Base-by-base conservation (phyloP, 2,797 vertebrate genomes). In the Brotula barbata region DNA sequence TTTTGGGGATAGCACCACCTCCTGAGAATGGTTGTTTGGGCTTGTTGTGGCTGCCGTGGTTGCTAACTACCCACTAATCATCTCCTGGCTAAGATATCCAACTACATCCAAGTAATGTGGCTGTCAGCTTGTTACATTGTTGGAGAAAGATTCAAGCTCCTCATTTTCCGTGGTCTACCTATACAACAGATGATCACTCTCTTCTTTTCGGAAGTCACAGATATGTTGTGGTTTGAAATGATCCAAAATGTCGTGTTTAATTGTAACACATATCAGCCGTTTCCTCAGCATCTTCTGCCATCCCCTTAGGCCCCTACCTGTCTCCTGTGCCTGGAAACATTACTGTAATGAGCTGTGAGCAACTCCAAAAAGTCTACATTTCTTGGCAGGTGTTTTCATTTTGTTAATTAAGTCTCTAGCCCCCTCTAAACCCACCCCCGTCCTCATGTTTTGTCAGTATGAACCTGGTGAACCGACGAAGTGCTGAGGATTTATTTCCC, bases 1-100 rank as follows among this genome's bases (percentile, higher is more conserved):
- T 80, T 82, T 39, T 79, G 52, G 63, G 80, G 53, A 62, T 71
- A 53, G 69, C 59, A 46, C 81, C 57, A 73, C 84, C 81, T 64
- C 67, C 45, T 51, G 49, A 80, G 58, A 68, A 65, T 65, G 75
- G 79, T 70, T 86, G 82, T 87, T 86, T 84, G 80, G 71, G 68
- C 75, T 85, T 88, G 81, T 86, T 89, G 81, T 80, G 46, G 81
- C 80, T 84, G 79, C 72, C 78, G 82, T 80, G 78, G 80, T 80
- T 82, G 76, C 80, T 84, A 78, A 79, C 79, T 78, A 84, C 77
- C 72, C 61, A 59, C 72, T 85, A 83, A 87, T 87, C 77, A 78
- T 87, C 64, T 75, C 76, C 71, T 83, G 77, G 75, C 73, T 79
- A 64, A 71, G 54, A 51, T 41, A 57, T 66, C 16, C 64, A 71